Evolutionary conservation across 2,113 vertebrate genomes (phyloP).

Genomic region (Echinops telfairi): DNA sequence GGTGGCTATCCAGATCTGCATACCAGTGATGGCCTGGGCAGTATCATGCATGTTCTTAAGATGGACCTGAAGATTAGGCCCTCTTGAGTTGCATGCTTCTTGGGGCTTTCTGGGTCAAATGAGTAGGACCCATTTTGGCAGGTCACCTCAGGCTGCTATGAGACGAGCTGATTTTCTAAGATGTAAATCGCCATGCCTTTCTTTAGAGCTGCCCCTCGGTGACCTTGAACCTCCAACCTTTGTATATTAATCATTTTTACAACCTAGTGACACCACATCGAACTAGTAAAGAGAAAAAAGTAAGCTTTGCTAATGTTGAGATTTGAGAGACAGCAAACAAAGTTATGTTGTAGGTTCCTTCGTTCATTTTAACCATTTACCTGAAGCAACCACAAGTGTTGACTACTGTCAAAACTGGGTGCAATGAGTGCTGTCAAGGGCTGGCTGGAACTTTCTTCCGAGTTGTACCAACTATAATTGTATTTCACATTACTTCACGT

Average conservation of each 20-base stretch:
- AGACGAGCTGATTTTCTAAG: no score
- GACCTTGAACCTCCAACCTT: not conserved
- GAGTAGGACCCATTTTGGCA: no score
- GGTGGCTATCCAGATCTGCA: no score
- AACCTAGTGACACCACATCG: not conserved
- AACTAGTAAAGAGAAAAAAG: slow-evolving; percentile 9
- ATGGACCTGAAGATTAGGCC: no score
- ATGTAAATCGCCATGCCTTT: not conserved
- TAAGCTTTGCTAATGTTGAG: not conserved
- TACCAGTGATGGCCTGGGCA: no score
- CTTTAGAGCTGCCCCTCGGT: not conserved
- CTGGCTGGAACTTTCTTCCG: not conserved
- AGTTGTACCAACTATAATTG: not conserved
- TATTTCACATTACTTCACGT: not conserved
- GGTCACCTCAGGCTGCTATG: no score
- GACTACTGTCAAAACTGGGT: slow-evolving; percentile 21
- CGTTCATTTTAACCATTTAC: not conserved
- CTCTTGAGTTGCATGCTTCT: no score
- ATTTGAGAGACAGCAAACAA: not conserved
- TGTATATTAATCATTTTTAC: not conserved
- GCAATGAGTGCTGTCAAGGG: not conserved
- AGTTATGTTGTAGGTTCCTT: not conserved
- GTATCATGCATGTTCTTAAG: no score
- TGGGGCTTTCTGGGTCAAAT: no score
- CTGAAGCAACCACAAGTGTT: not conserved